Percentiles rank a stretch among this genome's conserved stretches.
These are phyloP conservation scores for Magallana gigas DNA, from an alignment of 1,140 invertebrate species.

Conservation along the genomic window DNA sequence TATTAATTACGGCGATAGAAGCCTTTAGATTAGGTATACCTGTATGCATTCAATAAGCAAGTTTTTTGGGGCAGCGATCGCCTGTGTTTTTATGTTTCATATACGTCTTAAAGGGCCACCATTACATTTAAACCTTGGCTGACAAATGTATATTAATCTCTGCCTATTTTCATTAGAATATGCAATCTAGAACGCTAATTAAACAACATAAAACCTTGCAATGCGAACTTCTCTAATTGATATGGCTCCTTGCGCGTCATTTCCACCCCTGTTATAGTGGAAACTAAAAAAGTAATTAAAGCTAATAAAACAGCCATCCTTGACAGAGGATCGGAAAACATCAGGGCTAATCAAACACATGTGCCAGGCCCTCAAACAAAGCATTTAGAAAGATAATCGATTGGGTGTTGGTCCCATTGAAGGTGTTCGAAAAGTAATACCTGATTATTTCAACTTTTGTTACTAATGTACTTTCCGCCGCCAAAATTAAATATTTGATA, in stretches of 20 bases:
- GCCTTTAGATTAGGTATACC: slow-evolving; percentile 3
- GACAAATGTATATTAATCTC: background rate
- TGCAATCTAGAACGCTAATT: slow-evolving; percentile 8
- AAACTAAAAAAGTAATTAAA: slow-evolving; percentile 4
- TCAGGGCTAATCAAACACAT: slow-evolving; percentile 17
- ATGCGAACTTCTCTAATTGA: slow-evolving; percentile 18
- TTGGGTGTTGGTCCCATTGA: background rate
- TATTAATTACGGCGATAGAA: background rate
- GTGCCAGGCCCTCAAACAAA: background rate
- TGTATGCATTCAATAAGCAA: background rate
- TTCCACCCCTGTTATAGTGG: background rate
- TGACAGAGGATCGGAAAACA: background rate
- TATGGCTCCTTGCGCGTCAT: background rate
- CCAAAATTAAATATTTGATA: slow-evolving; percentile 18
- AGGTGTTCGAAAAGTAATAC: background rate
- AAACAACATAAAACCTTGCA: slow-evolving; percentile 21
- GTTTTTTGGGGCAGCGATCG: background rate
- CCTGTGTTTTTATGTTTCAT: background rate
- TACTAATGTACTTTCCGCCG: background rate
- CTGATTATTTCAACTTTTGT: slow-evolving; percentile 29
- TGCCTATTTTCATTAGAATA: slow-evolving; percentile 9
- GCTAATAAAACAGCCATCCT: background rate
- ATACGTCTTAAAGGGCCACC: background rate
- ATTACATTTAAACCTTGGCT: slow-evolving; percentile 27
- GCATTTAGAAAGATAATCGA: background rate